Evolutionary conservation across 1,140 invertebrate genomes (phyloP).

Genomic region (Coelopa frigida): DNA sequence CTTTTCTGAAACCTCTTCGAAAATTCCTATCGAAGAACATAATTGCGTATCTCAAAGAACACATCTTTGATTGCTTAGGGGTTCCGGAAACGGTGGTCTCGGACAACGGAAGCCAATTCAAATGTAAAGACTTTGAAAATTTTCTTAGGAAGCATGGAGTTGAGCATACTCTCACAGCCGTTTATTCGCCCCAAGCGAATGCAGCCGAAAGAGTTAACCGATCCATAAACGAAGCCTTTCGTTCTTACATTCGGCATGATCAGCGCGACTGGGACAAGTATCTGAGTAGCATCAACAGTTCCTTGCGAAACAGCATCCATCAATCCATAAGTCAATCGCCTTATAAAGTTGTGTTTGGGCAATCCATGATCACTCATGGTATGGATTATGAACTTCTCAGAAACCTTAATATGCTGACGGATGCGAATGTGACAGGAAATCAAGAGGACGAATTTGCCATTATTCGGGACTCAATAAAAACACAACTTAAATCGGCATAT

Average conservation of each 20-base stretch:
- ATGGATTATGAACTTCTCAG: too few species aligned
- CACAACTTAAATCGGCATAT: background rate
- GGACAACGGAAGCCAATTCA: background rate
- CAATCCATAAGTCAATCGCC: background rate
- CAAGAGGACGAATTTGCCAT: too few species aligned
- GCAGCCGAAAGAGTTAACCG: background rate
- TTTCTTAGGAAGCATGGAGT: background rate
- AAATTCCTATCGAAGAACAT: too few species aligned
- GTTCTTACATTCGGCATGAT: background rate
- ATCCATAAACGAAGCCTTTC: background rate
- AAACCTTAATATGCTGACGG: too few species aligned
- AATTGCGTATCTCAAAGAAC: too few species aligned
- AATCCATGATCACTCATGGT: background rate
- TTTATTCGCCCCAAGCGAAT: background rate
- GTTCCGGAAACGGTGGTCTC: too few species aligned
- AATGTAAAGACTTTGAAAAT: background rate
- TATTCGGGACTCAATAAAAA: background rate
- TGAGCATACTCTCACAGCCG: background rate
- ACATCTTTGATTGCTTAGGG: too few species aligned
- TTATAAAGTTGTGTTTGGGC: background rate
- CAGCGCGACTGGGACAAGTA: constrained; percentile 3
- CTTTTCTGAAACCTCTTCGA: too few species aligned
- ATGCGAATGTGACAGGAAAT: too few species aligned
- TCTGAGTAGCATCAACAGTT: background rate
- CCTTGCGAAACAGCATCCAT: background rate